These are phyloP conservation scores for Hephaestus fuliginosus DNA, from an alignment of 2,797 vertebrate species.

Conservation along the genomic window DNA sequence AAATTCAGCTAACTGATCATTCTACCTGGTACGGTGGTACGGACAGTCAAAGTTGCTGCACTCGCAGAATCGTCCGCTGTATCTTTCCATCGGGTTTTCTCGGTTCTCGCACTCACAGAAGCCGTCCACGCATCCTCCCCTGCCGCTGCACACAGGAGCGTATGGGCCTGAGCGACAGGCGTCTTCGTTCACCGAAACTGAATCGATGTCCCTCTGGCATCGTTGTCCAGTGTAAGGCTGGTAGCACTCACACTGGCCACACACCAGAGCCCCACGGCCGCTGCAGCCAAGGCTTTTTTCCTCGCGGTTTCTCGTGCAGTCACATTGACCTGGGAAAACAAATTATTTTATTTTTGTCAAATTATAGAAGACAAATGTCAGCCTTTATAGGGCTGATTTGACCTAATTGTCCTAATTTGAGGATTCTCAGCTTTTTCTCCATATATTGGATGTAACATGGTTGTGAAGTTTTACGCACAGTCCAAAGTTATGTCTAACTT, in stretches of 20 bases:
- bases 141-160: constrained; percentile 49
- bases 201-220: constrained; percentile 14
- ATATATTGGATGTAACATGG: neutral
- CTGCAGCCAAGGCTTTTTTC: constrained; percentile 57
- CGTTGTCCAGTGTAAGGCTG: constrained; percentile 17
- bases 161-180: constrained; percentile 17
- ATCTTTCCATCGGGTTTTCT: constrained; percentile 19
- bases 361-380: neutral
- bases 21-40: constrained; percentile 36
- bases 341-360: neutral
- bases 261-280: constrained; percentile 44
- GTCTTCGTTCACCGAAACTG: neutral
- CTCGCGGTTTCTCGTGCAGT: constrained; percentile 41
- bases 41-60: constrained; percentile 73
- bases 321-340: constrained; percentile 63
- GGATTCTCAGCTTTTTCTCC: neutral
- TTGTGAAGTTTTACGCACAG: constrained; percentile 55
- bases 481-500: constrained; percentile 56
- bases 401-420: neutral
- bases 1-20: neutral
- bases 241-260: constrained; percentile 59
- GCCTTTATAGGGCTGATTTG: neutral
- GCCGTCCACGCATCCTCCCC: constrained; percentile 49
- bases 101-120: constrained; percentile 40
- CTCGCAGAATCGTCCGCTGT: constrained; percentile 60